These are phyloP conservation scores for Seriola aureovittata DNA, from an alignment of 2,113 vertebrate species.

Conservation along the genomic window DNA sequence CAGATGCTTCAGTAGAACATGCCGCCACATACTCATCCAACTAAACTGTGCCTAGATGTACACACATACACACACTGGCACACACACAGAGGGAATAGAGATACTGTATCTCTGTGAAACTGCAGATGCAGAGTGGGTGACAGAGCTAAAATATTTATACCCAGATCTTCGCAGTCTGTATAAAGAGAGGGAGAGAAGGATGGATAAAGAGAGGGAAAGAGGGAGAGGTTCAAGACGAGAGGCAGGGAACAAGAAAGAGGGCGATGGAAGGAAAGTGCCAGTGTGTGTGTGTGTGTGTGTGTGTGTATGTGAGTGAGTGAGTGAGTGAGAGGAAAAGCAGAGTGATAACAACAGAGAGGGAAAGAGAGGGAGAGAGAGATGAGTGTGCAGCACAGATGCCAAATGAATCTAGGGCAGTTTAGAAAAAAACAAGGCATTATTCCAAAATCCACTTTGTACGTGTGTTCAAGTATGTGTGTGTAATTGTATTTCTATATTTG, in stretches of 20 bases:
- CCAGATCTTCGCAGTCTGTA: constrained; percentile 67
- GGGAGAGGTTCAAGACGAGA: constrained; percentile 33
- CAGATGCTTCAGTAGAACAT: constrained; percentile 53
- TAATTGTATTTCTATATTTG: constrained; percentile 39
- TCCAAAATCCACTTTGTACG: constrained; percentile 77
- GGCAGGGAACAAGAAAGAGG: constrained; percentile 25
- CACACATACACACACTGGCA: constrained; percentile 4
- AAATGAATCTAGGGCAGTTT: constrained; percentile 81
- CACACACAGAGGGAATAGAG: constrained; percentile 33
- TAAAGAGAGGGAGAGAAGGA: constrained; percentile 32
- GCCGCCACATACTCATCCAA: constrained; percentile 16
- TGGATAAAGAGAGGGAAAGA: constrained; percentile 16
- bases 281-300: constrained; percentile 35
- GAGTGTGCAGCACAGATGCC: constrained; percentile 80
- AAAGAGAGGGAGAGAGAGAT: constrained; percentile 57
- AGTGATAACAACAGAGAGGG: constrained; percentile 54
- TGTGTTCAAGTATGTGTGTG: constrained; percentile 51
- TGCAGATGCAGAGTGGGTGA: constrained; percentile 71
- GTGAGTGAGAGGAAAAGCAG: constrained; percentile 21
- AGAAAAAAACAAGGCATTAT: constrained; percentile 73
- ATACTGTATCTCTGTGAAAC: constrained; percentile 57
- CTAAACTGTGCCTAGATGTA: constrained; percentile 24
- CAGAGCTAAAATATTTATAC: constrained; percentile 79
- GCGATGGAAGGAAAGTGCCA: constrained; percentile 37
- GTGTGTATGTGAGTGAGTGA: constrained; percentile 16